These are phyloP conservation scores for Pollenia amentaria DNA, from an alignment of 2,888 invertebrate species.

Conservation along the genomic window DNA sequence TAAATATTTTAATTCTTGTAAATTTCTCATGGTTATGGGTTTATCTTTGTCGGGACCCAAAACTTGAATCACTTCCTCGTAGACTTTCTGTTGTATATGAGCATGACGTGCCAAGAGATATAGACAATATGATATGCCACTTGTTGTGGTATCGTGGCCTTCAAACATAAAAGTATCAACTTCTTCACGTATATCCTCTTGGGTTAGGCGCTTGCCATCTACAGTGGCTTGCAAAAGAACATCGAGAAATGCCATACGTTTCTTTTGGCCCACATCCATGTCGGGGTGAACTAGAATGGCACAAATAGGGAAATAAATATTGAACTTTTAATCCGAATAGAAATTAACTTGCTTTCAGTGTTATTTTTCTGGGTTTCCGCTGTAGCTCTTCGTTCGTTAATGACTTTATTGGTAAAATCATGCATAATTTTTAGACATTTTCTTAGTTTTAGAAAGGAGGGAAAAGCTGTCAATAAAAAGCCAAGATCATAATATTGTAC, in stretches of 20 bases:
- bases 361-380: not conserved
- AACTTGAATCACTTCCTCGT: constrained; percentile 79
- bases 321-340: not conserved
- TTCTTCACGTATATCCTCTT: constrained; percentile 88
- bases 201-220: constrained; percentile 85
- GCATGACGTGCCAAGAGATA: constrained; percentile 80
- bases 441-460: constrained; percentile 54
- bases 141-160: constrained; percentile 81
- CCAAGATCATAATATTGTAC: constrained; percentile 60
- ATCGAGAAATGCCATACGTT: constrained; percentile 88
- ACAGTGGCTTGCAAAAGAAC: constrained; percentile 87
- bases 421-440: constrained; percentile 69
- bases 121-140: constrained; percentile 80
- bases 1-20: constrained; percentile 82
- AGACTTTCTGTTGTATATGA: constrained; percentile 77
- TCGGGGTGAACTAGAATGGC: constrained; percentile 79
- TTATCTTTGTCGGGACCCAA: constrained; percentile 77
- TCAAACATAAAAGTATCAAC: constrained; percentile 89
- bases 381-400: constrained; percentile 68
- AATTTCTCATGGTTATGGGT: constrained; percentile 76
- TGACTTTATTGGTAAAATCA: constrained; percentile 72
- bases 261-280: constrained; percentile 85
- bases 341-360: constrained; percentile 18
- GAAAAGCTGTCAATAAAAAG: constrained; percentile 52
- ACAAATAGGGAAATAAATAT: constrained; percentile 76